A percentile compares a stretch with the other conserved stretches of the same genome.
These are phyloP conservation scores for Hippocampus guttulatus DNA, from an alignment of 2,113 vertebrate genomes.

Conservation along the genomic window DNA sequence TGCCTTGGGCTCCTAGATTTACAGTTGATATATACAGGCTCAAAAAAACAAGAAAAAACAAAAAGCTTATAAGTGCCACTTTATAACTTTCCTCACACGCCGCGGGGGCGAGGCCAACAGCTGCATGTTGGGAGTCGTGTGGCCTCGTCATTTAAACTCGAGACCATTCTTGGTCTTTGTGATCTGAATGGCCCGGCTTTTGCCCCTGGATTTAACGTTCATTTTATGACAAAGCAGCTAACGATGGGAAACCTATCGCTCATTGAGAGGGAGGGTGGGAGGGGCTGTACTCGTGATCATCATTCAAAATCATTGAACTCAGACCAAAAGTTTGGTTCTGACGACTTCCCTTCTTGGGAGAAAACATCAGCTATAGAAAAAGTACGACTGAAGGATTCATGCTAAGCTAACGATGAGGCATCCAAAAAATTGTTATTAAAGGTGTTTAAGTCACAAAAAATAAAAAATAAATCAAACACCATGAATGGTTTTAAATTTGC, in stretches of 20 bases:
- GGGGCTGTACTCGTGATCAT: not conserved
- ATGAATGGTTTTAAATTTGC: too few species aligned
- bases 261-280: not conserved
- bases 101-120: slow-evolving; percentile 48
- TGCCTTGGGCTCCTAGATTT: slow-evolving; percentile 44
- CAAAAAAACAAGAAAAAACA: slow-evolving; percentile 29
- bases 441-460: too few species aligned
- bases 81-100: slow-evolving; percentile 51
- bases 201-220: slow-evolving; percentile 62
- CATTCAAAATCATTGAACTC: not conserved
- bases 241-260: slow-evolving; percentile 22
- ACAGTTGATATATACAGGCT: slow-evolving; percentile 26
- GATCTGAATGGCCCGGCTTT: slow-evolving; percentile 44
- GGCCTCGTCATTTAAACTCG: slow-evolving; percentile 55
- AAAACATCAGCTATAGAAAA: not conserved
- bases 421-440: too few species aligned
- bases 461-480: too few species aligned
- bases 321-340: too few species aligned
- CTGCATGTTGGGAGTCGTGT: slow-evolving; percentile 61
- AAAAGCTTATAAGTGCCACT: slow-evolving; percentile 34
- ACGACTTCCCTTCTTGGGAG: not conserved
- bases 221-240: slow-evolving; percentile 53
- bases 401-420: not conserved
- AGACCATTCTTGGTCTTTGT: slow-evolving; percentile 44
- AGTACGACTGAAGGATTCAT: not conserved